Evolutionary conservation across 2,888 invertebrate species (phyloP).

Genomic region (Beris morrisii): DNA sequence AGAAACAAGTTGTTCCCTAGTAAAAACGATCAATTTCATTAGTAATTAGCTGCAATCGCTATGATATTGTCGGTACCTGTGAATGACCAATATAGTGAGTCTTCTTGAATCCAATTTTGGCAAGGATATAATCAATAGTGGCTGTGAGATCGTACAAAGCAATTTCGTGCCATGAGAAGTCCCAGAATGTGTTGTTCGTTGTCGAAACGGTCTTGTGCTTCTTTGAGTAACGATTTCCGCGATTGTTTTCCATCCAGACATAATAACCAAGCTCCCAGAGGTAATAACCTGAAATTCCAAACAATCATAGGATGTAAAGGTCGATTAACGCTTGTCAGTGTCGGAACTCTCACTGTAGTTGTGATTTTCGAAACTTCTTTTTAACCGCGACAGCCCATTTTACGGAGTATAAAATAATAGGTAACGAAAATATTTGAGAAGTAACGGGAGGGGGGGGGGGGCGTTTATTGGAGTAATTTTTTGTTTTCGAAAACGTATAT

Average conservation of each 20-base stretch:
- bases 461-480: no score
- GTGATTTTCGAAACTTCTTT: no score
- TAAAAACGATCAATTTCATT: conserved; percentile 46
- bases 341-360: no score
- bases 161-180: conserved; percentile 71
- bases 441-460: no score
- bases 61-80: conserved; percentile 61
- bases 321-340: no score
- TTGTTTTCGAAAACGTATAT: no score
- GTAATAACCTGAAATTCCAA: conserved; percentile 52
- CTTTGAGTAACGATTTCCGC: conserved; percentile 66
- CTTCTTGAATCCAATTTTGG: conserved; percentile 56
- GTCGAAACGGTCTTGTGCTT: conserved; percentile 56
- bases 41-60: not conserved
- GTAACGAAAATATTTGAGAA: no score
- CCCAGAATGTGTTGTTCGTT: conserved; percentile 62
- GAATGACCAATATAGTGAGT: conserved; percentile 69
- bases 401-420: no score
- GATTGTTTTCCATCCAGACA: conserved; percentile 66
- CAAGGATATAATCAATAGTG: conserved; percentile 62
- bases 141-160: conserved; percentile 69
- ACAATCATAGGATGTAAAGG: no score
- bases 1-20: conserved; percentile 53
- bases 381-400: no score
- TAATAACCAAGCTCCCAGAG: conserved; percentile 59